Evolutionary conservation across 1,140 invertebrate species (phyloP), one percentile per base, ranked within the genome.

Genomic region (Paracyclopina nana): DNA sequence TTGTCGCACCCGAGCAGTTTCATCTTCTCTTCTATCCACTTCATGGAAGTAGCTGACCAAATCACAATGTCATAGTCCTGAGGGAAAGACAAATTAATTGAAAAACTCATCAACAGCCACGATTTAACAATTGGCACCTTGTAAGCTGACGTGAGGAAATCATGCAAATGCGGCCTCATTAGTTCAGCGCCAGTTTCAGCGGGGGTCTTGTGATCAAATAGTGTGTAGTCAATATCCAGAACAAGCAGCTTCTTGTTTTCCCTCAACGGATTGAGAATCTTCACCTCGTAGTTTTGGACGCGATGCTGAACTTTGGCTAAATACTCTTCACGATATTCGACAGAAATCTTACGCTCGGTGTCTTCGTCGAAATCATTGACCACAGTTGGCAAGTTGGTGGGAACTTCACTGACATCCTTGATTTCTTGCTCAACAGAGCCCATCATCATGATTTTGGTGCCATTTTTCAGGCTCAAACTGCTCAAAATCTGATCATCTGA

Each of bases 11-110:
- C 87, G 0, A 96, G 67, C 20, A 94, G 64, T 49, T 80, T 80
- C 88, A 97, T 94, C 66, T 97, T 97, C 57, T 91, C 84, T 59
- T 92, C 82, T 43, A 97, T 94, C 87, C 88, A 96, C 58, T 86
- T 91, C 88, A 95, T 95, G 54, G 80, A 82, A 1, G 91, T 97
- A 1, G 91, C 91, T 29, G 91, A 94, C 71, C 69, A 78, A 26
- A 72, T 72, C 14, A 65, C 69, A 53, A 72, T 72, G 55, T 72
- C 70, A 61, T 70, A 72, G 56, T 71, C 68, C n/a, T n/a, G n/a
- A n/a, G n/a, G n/a, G n/a, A n/a, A n/a, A n/a, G n/a, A n/a, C n/a
- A n/a, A n/a, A n/a, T n/a, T n/a, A n/a, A n/a, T n/a, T n/a, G n/a
- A n/a, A n/a, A n/a, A n/a, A n/a, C n/a, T n/a, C n/a, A n/a, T n/a